phyloP scores from a whole-genome alignment of 2,113 vertebrate genomes.

The Lycocorax pyrrhopterus region DNA sequence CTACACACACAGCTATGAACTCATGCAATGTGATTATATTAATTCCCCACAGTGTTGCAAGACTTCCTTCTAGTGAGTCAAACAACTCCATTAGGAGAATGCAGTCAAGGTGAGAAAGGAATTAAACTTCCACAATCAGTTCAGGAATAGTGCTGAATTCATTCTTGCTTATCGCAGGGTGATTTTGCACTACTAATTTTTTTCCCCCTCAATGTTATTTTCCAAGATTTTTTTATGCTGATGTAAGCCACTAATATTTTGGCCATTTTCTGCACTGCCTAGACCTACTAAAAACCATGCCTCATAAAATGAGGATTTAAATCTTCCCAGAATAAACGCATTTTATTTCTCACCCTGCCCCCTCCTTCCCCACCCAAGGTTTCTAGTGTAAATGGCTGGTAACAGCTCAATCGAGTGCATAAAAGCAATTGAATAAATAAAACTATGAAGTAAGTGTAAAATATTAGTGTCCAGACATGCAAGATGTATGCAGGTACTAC shows the following conservation, averaged over 20 bases:
- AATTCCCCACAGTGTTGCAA: neutral
- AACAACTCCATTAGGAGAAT: neutral
- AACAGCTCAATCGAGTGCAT: slow-evolving; percentile 69
- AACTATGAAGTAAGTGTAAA: slow-evolving; percentile 84
- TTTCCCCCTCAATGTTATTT: neutral
- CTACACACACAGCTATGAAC: neutral
- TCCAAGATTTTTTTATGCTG: slow-evolving; percentile 23
- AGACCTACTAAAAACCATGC: slow-evolving; percentile 64
- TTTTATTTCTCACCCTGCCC: slow-evolving; percentile 55
- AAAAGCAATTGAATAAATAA: slow-evolving; percentile 77
- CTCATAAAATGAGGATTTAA: slow-evolving; percentile 71
- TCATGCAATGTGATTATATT: neutral
- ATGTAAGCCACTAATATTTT: slow-evolving; percentile 43
- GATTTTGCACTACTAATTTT: neutral
- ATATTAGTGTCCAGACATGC: slow-evolving; percentile 77
- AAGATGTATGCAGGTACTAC: slow-evolving; percentile 70
- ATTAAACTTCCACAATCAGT: neutral
- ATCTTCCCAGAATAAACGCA: slow-evolving; percentile 58
- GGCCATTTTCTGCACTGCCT: slow-evolving; percentile 43
- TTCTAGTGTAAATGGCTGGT: slow-evolving; percentile 68
- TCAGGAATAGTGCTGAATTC: neutral
- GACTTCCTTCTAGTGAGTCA: neutral
- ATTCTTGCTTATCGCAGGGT: neutral
- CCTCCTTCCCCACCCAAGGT: slow-evolving; percentile 54
- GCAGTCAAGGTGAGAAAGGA: neutral